Conservation (phyloP, 2,888 invertebrate species). For the Microctonus hyperodae region DNA sequence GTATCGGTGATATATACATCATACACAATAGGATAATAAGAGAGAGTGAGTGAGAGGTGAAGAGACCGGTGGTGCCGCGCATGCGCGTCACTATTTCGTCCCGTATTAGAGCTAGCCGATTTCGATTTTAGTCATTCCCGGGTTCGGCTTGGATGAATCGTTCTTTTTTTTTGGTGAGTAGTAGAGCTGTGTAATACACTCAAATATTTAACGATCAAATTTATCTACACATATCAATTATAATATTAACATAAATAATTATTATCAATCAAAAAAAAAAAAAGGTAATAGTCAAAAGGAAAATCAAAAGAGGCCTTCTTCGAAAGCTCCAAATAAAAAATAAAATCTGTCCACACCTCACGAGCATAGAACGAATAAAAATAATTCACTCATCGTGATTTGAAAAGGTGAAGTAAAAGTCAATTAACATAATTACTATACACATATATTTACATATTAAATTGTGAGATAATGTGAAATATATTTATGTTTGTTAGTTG, state of each 20-base stretch:
- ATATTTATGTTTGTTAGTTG: not conserved
- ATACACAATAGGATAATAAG: constrained; percentile 36
- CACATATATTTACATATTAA: not conserved
- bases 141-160: constrained; percentile 61
- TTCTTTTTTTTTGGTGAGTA: constrained; percentile 39
- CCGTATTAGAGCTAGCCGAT: constrained; percentile 56
- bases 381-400: too few species aligned
- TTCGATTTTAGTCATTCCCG: constrained; percentile 63
- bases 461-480: not conserved
- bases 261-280: not conserved
- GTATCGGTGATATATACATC: constrained; percentile 29
- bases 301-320: not conserved
- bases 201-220: not conserved
- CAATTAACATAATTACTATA: not conserved
- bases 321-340: not conserved
- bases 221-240: too few species aligned
- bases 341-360: too few species aligned
- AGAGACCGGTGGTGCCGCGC: constrained; percentile 59
- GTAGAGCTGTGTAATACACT: constrained; percentile 31
- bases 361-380: too few species aligned
- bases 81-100: constrained; percentile 56
- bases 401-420: not conserved
- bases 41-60: not conserved
- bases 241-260: not conserved
- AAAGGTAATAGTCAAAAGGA: not conserved